phyloP scores from a whole-genome alignment of 2,113 vertebrate genomes.

The Ranitomeya imitator region DNA sequence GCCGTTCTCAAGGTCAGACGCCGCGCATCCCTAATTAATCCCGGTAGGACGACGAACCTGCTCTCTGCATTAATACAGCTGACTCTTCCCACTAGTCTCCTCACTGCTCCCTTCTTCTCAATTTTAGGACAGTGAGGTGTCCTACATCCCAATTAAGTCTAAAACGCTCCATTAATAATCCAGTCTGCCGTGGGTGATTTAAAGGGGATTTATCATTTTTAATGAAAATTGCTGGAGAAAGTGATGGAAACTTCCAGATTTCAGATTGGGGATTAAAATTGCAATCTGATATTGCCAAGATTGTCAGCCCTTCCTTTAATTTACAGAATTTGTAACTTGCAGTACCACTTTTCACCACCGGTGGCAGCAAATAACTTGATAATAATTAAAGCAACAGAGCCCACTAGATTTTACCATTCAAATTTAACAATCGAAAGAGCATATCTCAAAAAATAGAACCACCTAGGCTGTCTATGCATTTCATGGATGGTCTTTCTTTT shows the following conservation, averaged over 20 bases:
- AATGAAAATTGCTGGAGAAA: background rate
- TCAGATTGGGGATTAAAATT: background rate
- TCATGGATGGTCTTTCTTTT: no score
- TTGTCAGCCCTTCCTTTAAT: background rate
- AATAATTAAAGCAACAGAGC: background rate
- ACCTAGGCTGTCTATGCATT: no score
- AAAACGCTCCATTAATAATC: background rate
- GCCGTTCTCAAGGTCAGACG: background rate
- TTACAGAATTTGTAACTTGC: background rate
- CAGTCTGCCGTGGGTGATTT: background rate
- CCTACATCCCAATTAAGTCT: background rate
- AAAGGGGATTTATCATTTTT: background rate
- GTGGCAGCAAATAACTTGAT: background rate
- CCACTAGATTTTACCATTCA: background rate
- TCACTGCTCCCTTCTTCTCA: background rate
- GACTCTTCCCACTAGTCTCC: background rate
- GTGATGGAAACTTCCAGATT: background rate
- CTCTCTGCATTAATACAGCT: background rate
- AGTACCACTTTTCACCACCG: background rate
- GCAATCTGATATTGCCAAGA: background rate
- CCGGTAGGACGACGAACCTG: background rate
- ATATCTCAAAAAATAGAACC: no score
- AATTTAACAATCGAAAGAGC: no score
- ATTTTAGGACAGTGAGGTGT: background rate
- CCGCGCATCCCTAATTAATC: slow-evolving; percentile 3